Conservation (phyloP, 2,797 vertebrate genomes). For the Smutsia gigantea region DNA sequence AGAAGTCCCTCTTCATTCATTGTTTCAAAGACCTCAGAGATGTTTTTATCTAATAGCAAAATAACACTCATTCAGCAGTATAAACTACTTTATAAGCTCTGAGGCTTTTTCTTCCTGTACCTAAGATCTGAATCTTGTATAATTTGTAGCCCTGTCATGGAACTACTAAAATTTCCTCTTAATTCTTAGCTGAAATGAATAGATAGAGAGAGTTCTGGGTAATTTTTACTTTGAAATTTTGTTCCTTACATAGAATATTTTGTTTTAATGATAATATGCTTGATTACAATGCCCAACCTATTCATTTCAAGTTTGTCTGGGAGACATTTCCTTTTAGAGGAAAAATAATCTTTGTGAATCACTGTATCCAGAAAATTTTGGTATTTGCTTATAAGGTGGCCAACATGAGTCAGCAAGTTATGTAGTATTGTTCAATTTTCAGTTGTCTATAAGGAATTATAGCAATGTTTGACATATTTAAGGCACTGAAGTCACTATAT, state of each 20-base stretch:
- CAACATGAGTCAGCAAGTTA: background rate
- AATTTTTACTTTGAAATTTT: background rate
- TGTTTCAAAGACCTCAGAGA: constrained; percentile 3
- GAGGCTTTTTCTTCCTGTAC: background rate
- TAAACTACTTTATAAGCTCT: constrained; percentile 22
- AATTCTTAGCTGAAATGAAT: constrained; percentile 11
- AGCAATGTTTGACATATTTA: background rate
- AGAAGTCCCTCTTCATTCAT: constrained; percentile 14
- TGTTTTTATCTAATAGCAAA: constrained; percentile 52
- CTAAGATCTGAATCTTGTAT: background rate
- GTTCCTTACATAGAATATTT: background rate
- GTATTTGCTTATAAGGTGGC: background rate
- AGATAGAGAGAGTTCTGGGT: background rate
- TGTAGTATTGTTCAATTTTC: background rate
- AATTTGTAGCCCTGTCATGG: background rate
- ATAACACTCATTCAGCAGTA: constrained; percentile 1
- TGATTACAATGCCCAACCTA: background rate
- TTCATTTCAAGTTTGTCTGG: constrained; percentile 22
- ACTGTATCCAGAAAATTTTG: background rate
- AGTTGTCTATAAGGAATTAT: background rate
- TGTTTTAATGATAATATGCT: constrained; percentile 2
- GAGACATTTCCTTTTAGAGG: background rate
- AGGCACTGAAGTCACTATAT: background rate
- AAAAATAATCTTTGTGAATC: background rate
- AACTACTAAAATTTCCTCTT: background rate